These are phyloP conservation scores for Campylomormyrus numenius DNA, from an alignment of 2,113 vertebrate genomes.

Conservation along the genomic window DNA sequence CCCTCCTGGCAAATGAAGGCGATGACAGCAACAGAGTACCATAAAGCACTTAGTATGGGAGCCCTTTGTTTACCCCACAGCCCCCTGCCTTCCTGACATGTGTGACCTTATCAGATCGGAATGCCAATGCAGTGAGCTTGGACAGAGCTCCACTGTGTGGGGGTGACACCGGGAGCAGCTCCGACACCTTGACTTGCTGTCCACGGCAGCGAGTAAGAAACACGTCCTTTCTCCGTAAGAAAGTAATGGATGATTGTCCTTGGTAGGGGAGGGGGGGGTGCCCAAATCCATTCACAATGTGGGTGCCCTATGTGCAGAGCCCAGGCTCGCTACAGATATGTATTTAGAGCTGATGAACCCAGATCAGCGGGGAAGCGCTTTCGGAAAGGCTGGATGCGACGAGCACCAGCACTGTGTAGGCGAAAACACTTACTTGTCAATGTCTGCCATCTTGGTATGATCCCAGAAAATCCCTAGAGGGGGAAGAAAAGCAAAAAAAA, in stretches of 20 bases:
- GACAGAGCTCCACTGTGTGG: background rate
- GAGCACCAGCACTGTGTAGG: background rate
- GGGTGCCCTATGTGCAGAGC: background rate
- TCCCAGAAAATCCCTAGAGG: slow-evolving; percentile 44
- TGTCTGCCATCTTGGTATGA: slow-evolving; percentile 78
- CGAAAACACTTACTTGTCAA: slow-evolving; percentile 85
- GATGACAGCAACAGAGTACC: background rate
- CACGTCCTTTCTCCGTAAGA: background rate
- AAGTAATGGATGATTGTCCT: background rate
- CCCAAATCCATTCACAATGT: background rate
- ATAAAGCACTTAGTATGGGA: background rate
- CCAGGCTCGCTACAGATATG: background rate
- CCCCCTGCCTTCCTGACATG: background rate
- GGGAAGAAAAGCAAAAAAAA: slow-evolving; percentile 11
- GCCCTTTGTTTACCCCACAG: background rate
- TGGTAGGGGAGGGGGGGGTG: background rate
- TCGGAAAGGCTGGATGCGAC: background rate
- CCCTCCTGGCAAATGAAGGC: background rate
- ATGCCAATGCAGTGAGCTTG: background rate
- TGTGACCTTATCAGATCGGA: background rate
- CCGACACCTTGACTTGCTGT: background rate
- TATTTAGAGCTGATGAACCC: background rate
- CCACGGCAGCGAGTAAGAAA: background rate
- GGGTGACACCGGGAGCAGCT: background rate
- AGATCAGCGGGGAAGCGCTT: background rate